Base-by-base conservation (phyloP, 2,888 invertebrate genomes). In the Endotricha flammealis region DNA sequence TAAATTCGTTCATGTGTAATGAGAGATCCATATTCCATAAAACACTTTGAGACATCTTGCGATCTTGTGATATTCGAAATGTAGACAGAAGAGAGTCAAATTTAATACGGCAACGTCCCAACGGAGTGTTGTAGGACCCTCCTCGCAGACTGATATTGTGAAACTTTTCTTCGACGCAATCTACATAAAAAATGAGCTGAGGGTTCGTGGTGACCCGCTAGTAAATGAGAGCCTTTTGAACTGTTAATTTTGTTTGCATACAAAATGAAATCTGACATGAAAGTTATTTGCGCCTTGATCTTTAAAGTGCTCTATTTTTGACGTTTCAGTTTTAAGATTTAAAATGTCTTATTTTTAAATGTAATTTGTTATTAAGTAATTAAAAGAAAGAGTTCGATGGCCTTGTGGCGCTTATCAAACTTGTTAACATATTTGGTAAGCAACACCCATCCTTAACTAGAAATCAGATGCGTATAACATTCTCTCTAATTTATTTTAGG, bases 221-320 rank as follows among this genome's bases (percentile, higher is more conserved):
- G 78, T 79, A 83, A 83, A 82, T 81, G 80, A 80, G 72, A 77
- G 71, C 74, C 75, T 79, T 81, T 82, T 80, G 75, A 80, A 76
- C 80, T 78, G 78, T 79, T 82, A 81, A 81, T 82, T 80, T 81
- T 79, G 72, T 82, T 81, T 82, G 77, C 79, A 82, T 81, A 71
- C 64, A 62, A 74, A 81, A 81, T 78, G 73, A 78, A 80, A 79
- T 77, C 70, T 73, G 67, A 74, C 74, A 71, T 76, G 58, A 73
- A 79, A 77, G 69, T 76, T 77, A 75, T 72, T 70, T 64, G 64
- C 52, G 67, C 58, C 69, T 63, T 67, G 64, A 71, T 72, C 64
- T 72, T 68, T 55, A 51, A 46, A 43, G 37, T 43, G 46, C 50
- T 53, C 50, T 56, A 49, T 62, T 59, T 57, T 50, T 13, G n/a